These are phyloP conservation scores for Agrenia bidenticulata DNA, from an alignment of 2,888 invertebrate genomes.

Conservation along the genomic window DNA sequence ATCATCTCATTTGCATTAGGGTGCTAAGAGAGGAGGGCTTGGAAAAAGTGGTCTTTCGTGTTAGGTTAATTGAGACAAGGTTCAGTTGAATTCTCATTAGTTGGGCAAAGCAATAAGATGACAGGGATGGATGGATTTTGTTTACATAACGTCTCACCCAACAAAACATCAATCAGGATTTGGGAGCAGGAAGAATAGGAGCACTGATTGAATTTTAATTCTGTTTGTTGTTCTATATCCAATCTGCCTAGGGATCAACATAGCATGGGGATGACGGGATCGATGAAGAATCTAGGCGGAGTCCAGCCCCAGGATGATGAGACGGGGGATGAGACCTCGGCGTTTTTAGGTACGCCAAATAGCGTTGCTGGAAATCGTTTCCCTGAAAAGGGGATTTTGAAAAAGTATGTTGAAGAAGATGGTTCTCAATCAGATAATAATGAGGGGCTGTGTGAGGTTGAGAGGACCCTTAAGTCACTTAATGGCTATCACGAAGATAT, in stretches of 20 bases:
- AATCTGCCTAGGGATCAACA: constrained; percentile 49
- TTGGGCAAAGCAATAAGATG: not conserved
- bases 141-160: constrained; percentile 6
- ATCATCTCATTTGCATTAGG: constrained; percentile 16
- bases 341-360: constrained; percentile 68
- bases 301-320: constrained; percentile 48
- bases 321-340: constrained; percentile 69
- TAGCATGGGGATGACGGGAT: constrained; percentile 51
- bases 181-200: not conserved
- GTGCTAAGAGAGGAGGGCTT: not conserved
- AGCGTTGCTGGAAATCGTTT: constrained; percentile 43
- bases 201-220: constrained; percentile 18
- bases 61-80: not conserved
- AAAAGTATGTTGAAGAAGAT: constrained; percentile 62
- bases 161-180: constrained; percentile 11
- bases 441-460: constrained; percentile 58
- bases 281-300: constrained; percentile 51
- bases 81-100: constrained; percentile 4
- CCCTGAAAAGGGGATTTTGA: constrained; percentile 89
- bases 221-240: not conserved
- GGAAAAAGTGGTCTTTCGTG: not conserved
- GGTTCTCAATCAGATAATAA: constrained; percentile 54
- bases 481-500: constrained; percentile 92
- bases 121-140: not conserved
- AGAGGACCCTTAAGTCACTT: constrained; percentile 81